These are phyloP conservation scores for Poicephalus gulielmi DNA, from an alignment of 2,113 vertebrate species.

Conservation along the genomic window DNA sequence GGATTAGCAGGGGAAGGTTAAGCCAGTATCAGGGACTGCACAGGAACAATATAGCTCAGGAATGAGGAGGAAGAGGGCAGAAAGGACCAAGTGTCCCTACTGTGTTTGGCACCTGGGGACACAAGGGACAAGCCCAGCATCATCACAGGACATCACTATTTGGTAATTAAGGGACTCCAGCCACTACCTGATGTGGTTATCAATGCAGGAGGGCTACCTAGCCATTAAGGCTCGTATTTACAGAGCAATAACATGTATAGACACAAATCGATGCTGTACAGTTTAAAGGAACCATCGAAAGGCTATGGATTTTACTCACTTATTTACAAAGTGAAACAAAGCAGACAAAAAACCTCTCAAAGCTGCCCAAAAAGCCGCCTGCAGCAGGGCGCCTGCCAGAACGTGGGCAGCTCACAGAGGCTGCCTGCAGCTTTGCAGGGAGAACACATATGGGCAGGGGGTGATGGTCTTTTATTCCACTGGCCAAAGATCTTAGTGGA, in stretches of 20 bases:
- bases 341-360: not conserved
- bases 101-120: not conserved
- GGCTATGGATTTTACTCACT: not conserved
- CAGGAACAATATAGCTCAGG: not conserved
- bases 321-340: not conserved
- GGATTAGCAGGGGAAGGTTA: constrained; percentile 22
- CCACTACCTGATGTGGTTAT: not conserved
- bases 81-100: not conserved
- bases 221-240: not conserved
- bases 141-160: accelerated
- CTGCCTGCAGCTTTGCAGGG: constrained; percentile 24
- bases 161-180: not conserved
- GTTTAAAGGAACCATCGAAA: not conserved
- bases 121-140: not conserved
- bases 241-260: not conserved
- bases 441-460: constrained; percentile 43
- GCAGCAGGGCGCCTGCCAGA: not conserved
- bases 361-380: not conserved
- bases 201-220: not conserved
- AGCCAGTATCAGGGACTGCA: not conserved
- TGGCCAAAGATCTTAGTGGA: constrained; percentile 37
- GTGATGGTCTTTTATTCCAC: constrained; percentile 35
- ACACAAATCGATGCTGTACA: not conserved
- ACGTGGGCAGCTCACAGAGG: not conserved
- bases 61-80: not conserved